Conservation (phyloP, 2,797 vertebrate genomes). For the Limosa lapponica region DNA sequence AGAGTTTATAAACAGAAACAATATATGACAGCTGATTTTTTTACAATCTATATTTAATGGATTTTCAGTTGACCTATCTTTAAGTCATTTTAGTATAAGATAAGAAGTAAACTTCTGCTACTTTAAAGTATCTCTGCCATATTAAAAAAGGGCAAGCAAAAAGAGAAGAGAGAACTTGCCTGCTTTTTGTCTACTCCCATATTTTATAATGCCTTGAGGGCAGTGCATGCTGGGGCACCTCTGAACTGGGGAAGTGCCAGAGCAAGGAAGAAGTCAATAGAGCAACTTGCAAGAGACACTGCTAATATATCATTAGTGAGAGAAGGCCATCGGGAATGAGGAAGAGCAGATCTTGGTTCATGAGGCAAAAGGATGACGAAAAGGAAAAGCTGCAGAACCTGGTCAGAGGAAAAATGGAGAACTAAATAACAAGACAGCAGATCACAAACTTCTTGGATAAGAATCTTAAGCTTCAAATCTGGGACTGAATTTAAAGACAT, state of each 20-base stretch:
- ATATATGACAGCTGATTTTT: neutral
- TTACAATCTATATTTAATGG: neutral
- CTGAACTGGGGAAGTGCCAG: neutral
- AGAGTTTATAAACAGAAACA: neutral
- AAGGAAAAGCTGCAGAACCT: neutral
- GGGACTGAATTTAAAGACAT: neutral
- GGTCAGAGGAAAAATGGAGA: neutral
- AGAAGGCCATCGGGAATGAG: neutral
- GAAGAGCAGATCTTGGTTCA: neutral
- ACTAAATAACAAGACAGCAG: neutral
- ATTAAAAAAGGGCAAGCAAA: neutral
- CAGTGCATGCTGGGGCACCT: neutral
- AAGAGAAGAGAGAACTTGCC: neutral
- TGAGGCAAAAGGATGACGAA: neutral
- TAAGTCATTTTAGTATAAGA: neutral
- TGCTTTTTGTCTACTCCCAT: neutral
- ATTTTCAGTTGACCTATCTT: neutral
- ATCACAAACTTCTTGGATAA: neutral
- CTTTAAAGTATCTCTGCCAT: neutral
- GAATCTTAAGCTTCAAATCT: neutral
- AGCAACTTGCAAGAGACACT: neutral
- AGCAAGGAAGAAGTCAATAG: neutral
- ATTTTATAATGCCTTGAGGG: neutral
- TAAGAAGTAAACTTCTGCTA: neutral
- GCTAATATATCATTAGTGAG: neutral